Base-by-base conservation (phyloP, 2,797 vertebrate species). In the Cheirogaleus major region DNA sequence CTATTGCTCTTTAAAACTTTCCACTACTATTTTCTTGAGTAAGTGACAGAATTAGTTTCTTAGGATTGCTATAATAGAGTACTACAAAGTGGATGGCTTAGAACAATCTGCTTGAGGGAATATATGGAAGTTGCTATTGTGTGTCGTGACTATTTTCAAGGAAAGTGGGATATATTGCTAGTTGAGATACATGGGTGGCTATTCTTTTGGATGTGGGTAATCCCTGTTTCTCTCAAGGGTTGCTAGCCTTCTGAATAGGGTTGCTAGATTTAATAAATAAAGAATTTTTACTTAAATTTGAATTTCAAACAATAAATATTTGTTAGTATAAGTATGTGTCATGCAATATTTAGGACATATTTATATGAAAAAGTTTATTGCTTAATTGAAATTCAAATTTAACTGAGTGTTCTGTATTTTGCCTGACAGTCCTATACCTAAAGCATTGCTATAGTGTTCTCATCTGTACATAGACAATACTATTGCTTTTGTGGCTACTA, bases 301-400 rank as follows among this genome's bases (percentile, higher is more conserved):
- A 84, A 63, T 81, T 94, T 85, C 12, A 69, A n/a, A 76, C 41
- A 32, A 38, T 59, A 76, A 41, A 65, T n/a, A 50, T 15, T 45
- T 70, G 43, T 79, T 69, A 67, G 27, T 70, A 13, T 91, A 76
- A 91, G 18, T 82, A 89, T 76, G 38, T 69, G 0, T 25, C 17
- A 57, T 87, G 14, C 7, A 75, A 20, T 55, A 78, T 90, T 82
- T 87, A 59, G 45, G 45, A 63, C 27, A 78, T 20, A 43, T 50
- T 85, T 81, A 81, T 57, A 32, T 13, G 14, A 67, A 59, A 52
- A 41, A 4, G 1, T 75, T 63, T n/a, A 81, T 85, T 89, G 59
- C 22, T 70, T 82, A 90, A 57, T 55, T 82, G 75, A 86, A 97
- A 81, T 92, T 89, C 80, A 81, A 57, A 89, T 85, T 72, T 59